These are phyloP conservation scores for Parasteatoda lunata DNA, from an alignment of 2,888 invertebrate species.

Conservation along the genomic window DNA sequence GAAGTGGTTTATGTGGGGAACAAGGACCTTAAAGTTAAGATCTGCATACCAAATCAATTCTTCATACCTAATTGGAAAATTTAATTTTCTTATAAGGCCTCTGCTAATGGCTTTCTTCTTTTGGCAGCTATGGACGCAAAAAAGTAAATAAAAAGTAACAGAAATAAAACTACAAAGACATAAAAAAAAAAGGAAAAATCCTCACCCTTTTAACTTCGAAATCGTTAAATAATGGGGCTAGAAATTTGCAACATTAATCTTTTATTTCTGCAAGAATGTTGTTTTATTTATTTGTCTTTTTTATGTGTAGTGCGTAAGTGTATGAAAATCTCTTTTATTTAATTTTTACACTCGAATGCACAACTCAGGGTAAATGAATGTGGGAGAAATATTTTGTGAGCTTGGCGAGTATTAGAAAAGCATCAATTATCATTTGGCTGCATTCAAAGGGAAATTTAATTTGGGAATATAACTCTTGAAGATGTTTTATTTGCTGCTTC, in stretches of 20 bases:
- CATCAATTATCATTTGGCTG: conserved; percentile 64
- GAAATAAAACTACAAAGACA: conserved; percentile 30
- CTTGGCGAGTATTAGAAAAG: conserved; percentile 63
- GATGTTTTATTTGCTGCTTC: conserved; percentile 24
- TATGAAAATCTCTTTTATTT: conserved; percentile 66
- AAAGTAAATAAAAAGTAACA: conserved; percentile 18
- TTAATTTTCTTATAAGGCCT: conserved; percentile 69
- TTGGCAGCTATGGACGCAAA: neutral
- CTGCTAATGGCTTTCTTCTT: conserved; percentile 63
- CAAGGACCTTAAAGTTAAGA: conserved; percentile 47
- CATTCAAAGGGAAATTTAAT: conserved; percentile 62
- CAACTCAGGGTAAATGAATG: neutral
- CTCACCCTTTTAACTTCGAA: conserved; percentile 51
- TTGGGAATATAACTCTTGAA: conserved; percentile 25
- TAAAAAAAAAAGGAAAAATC: conserved; percentile 23
- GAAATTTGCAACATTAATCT: conserved; percentile 67
- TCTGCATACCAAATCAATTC: conserved; percentile 69
- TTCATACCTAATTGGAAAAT: conserved; percentile 69
- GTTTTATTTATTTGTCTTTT: conserved; percentile 21
- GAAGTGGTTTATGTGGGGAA: conserved; percentile 39
- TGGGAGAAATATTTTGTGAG: conserved; percentile 8
- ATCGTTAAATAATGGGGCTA: conserved; percentile 66
- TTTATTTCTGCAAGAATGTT: conserved; percentile 58
- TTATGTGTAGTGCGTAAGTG: conserved; percentile 8
- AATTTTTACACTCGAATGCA: conserved; percentile 58